Evolutionary conservation across 2,888 invertebrate species (phyloP), one percentile per base, ranked within the genome.

Genomic region (Polia nebulosa): DNA sequence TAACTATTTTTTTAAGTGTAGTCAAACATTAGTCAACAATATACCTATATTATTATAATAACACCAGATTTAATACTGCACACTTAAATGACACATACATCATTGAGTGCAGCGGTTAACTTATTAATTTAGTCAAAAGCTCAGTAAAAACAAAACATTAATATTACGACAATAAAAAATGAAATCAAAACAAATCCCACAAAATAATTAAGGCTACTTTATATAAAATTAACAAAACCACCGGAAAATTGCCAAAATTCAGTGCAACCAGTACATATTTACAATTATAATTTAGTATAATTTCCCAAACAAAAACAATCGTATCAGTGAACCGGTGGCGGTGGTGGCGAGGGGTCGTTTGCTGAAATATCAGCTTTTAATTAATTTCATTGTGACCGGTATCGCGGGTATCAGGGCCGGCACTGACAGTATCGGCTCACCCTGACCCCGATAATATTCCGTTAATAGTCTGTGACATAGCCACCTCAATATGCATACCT

Each of bases 321-420:
- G 55, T 22, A 17, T 32, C 55, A 34, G 32, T 57, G n/a, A 25
- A 57, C n/a, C 32, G 20, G 20, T 11, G n/a, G 11, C 3, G 15
- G 15, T 1, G 20, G 44, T 7, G 25, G 15, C 13, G 25, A 29
- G n/a, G n/a, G 41, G 41, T 41, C 22, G 29, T 25, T 32, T 7
- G n/a, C 29, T 32, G 27, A 67, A 49, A 68, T 60, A 75, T 56
- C 68, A 60, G 20, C 22, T 34, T 57, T 76, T 68, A 69, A 75
- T 72, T 47, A 74, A 60, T 57, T 68, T 52, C 39, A 76, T 68
- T 73, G 60, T 60, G 56, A 34, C 13, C 39, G 15, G 22, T 59
- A 59, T 32, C 36, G 45, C 8, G 20, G 11, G 13, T 45, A 60
- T 76, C 44, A 44, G 39, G 56, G 39, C 17, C 36, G 7, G 32